Evolutionary conservation across 1,140 invertebrate genomes (phyloP), one percentile per base, ranked within the genome.

Genomic region (Zaprionus capensis): DNA sequence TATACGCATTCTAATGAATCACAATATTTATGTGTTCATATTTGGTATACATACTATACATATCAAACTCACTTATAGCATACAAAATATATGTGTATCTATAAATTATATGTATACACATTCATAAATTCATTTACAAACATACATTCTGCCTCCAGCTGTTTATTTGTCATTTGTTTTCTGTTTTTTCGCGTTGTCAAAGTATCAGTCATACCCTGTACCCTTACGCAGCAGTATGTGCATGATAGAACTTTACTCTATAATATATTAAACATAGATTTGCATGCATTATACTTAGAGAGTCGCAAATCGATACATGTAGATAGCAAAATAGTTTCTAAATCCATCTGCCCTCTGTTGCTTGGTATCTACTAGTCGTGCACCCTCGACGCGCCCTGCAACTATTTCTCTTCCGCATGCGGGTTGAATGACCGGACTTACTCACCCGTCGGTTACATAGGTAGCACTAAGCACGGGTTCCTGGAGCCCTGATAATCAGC

Each of bases 401-500:
- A 51, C 22, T n/a, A 44, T 22, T 31, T 34, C 38, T 62, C 73
- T 51, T 41, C 57, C 28, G 14, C 22, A 7, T 20, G 51, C 5
- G 38, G 24, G 81, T 82, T 80, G 53, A 72, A 15, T 71, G 80
- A 87, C 55, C 82, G 58, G 11, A 34, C 68, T 22, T 28, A 56
- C 36, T 63, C 34, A 46, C 38, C 59, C 36, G 38, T 5, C 9
- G 31, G 28, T 69, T 65, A 56, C 61, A 65, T 51, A 63, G 31
- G 38, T n/a, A 59, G 36, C 36, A 56, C 44, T 67, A 55, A 36
- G 41, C 58, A 11, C 31, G 64, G 36, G 28, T 76, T 85, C 28
- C 85, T 88, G 85, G 51, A 56, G 44, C 69, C 85, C 85, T 90
- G 81, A 57, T 85, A 49, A 26, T 3, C 38, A 66, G 65, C 70